Evolutionary conservation across 2,888 invertebrate species (phyloP).

Genomic region (Alentia gelatinosa): DNA sequence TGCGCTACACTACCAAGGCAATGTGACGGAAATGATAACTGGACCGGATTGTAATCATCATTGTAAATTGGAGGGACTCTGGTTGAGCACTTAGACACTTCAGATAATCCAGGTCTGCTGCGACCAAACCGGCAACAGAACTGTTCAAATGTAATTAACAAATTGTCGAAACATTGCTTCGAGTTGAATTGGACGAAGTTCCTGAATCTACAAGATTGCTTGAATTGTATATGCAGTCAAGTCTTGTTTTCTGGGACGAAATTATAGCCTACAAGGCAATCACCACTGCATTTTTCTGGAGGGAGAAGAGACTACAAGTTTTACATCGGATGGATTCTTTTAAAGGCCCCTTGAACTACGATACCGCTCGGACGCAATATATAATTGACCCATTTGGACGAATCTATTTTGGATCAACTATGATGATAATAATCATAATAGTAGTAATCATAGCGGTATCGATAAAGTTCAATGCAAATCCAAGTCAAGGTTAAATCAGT

Average conservation of each 20-base stretch:
- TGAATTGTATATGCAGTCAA: neutral
- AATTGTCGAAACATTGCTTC: neutral
- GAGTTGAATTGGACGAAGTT: neutral
- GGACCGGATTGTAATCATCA: slow-evolving; percentile 27
- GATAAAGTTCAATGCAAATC: neutral
- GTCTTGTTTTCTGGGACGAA: neutral
- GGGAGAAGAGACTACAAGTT: neutral
- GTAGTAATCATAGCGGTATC: neutral
- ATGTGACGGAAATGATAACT: neutral
- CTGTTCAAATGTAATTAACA: neutral
- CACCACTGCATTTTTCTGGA: neutral
- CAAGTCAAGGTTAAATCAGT: neutral
- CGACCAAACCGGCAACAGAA: neutral
- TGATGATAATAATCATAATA: neutral
- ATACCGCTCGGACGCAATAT: slow-evolving; percentile 26
- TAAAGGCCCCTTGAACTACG: neutral
- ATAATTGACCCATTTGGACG: neutral
- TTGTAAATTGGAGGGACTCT: slow-evolving; percentile 15
- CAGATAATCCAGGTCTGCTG: neutral
- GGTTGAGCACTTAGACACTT: neutral
- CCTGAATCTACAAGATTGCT: neutral
- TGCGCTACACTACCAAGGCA: neutral
- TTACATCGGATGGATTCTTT: slow-evolving; percentile 5
- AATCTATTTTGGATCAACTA: neutral
- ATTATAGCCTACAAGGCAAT: neutral